Conservation (phyloP, 2,888 invertebrate species). For the Beris chalybata region DNA sequence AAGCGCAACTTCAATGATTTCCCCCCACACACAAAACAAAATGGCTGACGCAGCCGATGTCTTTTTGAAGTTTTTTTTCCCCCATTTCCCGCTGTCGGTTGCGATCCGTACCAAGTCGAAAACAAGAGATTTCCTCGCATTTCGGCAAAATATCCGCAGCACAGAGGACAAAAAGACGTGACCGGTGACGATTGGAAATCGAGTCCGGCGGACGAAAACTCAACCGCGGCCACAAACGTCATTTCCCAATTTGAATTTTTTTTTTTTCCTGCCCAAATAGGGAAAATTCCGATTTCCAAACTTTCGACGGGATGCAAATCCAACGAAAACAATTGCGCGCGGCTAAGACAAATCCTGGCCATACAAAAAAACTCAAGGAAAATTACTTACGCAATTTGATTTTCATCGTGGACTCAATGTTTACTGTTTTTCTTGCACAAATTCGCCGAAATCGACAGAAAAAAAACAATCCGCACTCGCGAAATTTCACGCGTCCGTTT, state of each 20-base stretch:
- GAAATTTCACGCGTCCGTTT: neutral
- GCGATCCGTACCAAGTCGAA: too few relatives aligned
- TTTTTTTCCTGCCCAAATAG: too few relatives aligned
- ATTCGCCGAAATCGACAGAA: neutral
- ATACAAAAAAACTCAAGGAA: neutral
- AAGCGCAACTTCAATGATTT: neutral
- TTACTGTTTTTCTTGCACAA: slow-evolving; percentile 1
- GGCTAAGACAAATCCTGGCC: too few relatives aligned
- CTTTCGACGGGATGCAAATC: neutral
- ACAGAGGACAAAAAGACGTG: too few relatives aligned
- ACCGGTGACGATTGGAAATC: too few relatives aligned
- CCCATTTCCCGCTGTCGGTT: too few relatives aligned
- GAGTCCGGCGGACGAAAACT: too few relatives aligned
- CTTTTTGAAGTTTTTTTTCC: neutral
- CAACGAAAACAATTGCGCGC: too few relatives aligned
- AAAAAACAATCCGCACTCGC: neutral
- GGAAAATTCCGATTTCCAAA: neutral
- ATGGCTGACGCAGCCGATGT: slow-evolving; percentile 7
- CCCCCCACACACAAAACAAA: slow-evolving; percentile 15
- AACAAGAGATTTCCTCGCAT: too few relatives aligned
- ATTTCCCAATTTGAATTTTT: too few relatives aligned
- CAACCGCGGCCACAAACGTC: too few relatives aligned
- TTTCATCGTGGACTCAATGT: slow-evolving; percentile 24
- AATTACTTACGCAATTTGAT: slow-evolving; percentile 33
- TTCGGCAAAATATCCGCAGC: too few relatives aligned